Evolutionary conservation across 2,797 vertebrate species (phyloP).

Genomic region (Sandelia bainsii): DNA sequence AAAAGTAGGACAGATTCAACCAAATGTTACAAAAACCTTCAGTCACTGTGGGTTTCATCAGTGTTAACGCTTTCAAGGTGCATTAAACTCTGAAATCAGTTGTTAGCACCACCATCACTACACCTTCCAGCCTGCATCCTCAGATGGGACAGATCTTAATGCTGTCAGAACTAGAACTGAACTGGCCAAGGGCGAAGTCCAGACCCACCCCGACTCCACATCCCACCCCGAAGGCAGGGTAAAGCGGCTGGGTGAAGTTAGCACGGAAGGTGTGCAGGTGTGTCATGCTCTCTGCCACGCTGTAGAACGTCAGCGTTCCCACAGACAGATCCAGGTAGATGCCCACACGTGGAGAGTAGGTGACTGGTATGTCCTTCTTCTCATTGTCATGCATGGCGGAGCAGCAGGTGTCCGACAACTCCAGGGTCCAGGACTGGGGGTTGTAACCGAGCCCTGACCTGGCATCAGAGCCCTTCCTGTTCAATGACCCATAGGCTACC

Average conservation of each 20-base stretch:
- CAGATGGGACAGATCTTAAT: conserved; percentile 84
- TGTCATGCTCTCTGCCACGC: conserved; percentile 80
- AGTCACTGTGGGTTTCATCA: not conserved
- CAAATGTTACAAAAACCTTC: not conserved
- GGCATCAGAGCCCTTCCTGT: conserved; percentile 79
- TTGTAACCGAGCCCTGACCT: conserved; percentile 85
- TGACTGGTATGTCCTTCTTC: conserved; percentile 81
- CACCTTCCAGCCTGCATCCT: conserved; percentile 13
- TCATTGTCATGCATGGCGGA: conserved; percentile 83
- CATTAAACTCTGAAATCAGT: not conserved
- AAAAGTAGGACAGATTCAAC: not conserved
- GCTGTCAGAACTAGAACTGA: conserved; percentile 80
- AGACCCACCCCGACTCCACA: conserved; percentile 84
- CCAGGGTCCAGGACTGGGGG: conserved; percentile 86
- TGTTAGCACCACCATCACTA: not conserved
- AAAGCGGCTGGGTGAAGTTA: conserved; percentile 80
- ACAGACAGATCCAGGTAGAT: conserved; percentile 77
- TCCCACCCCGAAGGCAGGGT: conserved; percentile 84
- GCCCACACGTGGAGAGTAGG: conserved; percentile 84
- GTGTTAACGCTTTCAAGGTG: not conserved
- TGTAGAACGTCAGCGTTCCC: conserved; percentile 79
- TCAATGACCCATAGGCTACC: conserved; percentile 74
- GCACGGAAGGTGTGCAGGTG: conserved; percentile 81
- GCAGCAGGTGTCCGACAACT: conserved; percentile 86
- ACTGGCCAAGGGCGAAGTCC: conserved; percentile 85